Percentiles rank a stretch among this genome's conserved stretches.
phyloP scores from a whole-genome alignment of 2,113 vertebrate genomes.

The Callithrix jacchus region DNA sequence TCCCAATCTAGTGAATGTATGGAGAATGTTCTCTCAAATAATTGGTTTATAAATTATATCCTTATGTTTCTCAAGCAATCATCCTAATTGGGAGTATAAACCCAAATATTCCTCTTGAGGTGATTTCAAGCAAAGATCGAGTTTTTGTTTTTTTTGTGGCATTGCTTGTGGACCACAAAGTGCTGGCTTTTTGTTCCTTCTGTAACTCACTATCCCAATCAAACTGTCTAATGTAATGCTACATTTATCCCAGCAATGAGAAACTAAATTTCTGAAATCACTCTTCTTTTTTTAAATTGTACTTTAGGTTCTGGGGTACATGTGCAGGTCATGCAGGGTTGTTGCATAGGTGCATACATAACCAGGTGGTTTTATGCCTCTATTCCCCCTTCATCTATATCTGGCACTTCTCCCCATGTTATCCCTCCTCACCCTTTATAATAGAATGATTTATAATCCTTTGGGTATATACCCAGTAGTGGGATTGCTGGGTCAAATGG shows the following conservation, averaged over 20 bases:
- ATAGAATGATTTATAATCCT: too few relatives aligned
- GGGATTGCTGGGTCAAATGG: too few relatives aligned
- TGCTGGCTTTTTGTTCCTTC: background rate
- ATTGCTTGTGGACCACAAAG: background rate
- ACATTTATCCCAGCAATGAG: background rate
- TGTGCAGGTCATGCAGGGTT: too few relatives aligned
- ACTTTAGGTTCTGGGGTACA: too few relatives aligned
- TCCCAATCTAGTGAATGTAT: background rate
- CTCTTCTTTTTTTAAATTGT: background rate
- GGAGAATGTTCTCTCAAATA: background rate
- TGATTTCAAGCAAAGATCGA: background rate
- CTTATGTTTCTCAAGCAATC: background rate
- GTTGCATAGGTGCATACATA: too few relatives aligned
- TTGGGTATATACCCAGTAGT: too few relatives aligned
- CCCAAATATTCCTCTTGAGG: background rate
- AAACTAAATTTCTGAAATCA: background rate
- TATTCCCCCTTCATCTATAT: too few relatives aligned
- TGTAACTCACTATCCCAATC: background rate
- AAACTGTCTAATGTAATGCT: background rate
- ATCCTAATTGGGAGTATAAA: background rate
- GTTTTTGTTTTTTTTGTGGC: background rate
- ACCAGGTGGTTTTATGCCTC: too few relatives aligned
- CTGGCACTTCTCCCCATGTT: too few relatives aligned
- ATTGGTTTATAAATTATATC: background rate
- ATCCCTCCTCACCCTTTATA: too few relatives aligned